Base-by-base conservation (phyloP, 2,888 invertebrate genomes). In the Euzophera pinguis region DNA sequence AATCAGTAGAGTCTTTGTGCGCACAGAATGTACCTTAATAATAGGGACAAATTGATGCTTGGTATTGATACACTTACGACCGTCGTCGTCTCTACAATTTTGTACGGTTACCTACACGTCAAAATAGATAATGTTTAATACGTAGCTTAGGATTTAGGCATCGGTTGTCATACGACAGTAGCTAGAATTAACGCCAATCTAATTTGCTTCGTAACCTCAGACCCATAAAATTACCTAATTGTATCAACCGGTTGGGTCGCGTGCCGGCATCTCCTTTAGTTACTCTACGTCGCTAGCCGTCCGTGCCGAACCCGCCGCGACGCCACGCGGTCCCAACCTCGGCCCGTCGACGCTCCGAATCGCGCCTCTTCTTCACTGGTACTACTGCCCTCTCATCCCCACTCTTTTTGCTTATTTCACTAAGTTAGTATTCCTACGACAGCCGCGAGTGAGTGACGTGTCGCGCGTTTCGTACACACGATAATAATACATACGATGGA, bases 391-490 rank as follows among this genome's bases (percentile, higher is more conserved):
- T 80, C 82, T 81, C 77, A 71, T 77, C 81, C 75, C 74, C 82
- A 61, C 80, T 75, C 77, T 74, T 71, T 70, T 74, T 72, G 70
- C 68, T 80, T 73, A 75, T 72, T 77, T 65, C 65, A 68, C 74
- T 75, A 79, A 81, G 69, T 84, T 84, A 87, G 87, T 87, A 65
- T 66, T 75, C 63, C 73, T 60, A 75, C 78, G 73, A 63, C 73
- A 60, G 74, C 64, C 78, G 84, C 67, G 78, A 69, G 76, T 63
- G 83, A 63, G 64, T 69, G 76, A 75, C 84, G 84, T 69, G 77
- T 72, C 71, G 77, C 72, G 74, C 71, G 72, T 64, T 60, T 52
- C 58, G 61, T 59, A 57, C 49, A 58, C 57, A 58, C 60, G 57
- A 59, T 71, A 71, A 64, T 65, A 65, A 73, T 74, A 77, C 65